Base-by-base conservation (phyloP, 2,113 vertebrate genomes). In the Myrmecobius fasciatus region DNA sequence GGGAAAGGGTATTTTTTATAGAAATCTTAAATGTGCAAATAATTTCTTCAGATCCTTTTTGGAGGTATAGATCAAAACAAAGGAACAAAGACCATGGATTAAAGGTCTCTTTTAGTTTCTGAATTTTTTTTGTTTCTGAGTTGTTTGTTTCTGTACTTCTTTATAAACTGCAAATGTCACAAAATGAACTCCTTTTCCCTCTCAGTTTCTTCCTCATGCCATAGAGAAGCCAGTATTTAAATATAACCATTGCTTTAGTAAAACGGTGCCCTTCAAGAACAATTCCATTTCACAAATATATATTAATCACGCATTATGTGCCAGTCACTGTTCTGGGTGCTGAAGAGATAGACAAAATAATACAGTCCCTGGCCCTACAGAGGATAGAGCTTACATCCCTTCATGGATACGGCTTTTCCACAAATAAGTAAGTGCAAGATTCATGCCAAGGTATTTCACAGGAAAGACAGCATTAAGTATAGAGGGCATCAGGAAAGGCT, bases 171-270 rank as follows among this genome's bases (percentile, higher is more conserved):
- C 26, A 51, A 48, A 96, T 93, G 53, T 22, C 52, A 51, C 12
- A 47, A 46, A 91, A 75, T 93, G 52, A 96, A 56, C 8, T 52
- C 43, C 92, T 94, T 6, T 51, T 52, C 51, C 25, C 52, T 94
- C 92, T 92, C 31, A 89, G 49, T 54, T 4, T 67, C 10, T 89
- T 31, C 7, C 31, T 94, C 83, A 25, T 83, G 93, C 31, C 92
- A 36, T 91, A 93, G 54, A 95, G 60, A 93, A 92, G 75, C 26
- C 91, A 22, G 20, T 52, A 92, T 92, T 96, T 91, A 46, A 95
- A 94, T 92, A 89, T 0, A 91, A 22, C 51, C 92, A 56, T 96
- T 14, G 28, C 22, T 14, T 54, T 75, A 83, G 88, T 46, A 95
- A 94, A 93, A 89, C 89, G 75, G n/a, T 91, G 83, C 93, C 24